Base-by-base conservation (phyloP, 2,797 vertebrate species). In the Tokudaia muenninki region DNA sequence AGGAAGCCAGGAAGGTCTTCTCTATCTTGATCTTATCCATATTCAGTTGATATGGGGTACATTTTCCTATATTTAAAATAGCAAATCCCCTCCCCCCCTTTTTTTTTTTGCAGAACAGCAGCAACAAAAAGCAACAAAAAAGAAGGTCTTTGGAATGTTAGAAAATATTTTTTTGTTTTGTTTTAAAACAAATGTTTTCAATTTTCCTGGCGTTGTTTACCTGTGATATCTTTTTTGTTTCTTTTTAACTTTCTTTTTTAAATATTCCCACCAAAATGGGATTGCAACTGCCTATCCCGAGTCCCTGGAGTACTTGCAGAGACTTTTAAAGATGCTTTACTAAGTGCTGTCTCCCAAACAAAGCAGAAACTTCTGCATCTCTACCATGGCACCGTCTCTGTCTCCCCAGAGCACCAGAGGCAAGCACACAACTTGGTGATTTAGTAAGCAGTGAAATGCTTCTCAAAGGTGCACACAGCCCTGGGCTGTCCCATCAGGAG, bases 221-320 rank as follows among this genome's bases (percentile, higher is more conserved):
- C 80, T 16, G 24, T 50, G 22, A 77, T 31, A 1, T 41, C 44
- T 70, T 22, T 31, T 77, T 34, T 34, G 61, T 67, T 86, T 50
- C 17, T 47, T 44, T 83, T 83, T 84, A 55, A 65, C 41, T 44
- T 50, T 34, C 19, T 63, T 84, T 65, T 17, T 24, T n/a, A 13
- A 65, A 87, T 92, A 29, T 94, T 78, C 52, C 24, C 72, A 91
- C 44, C 13, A 92, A 95, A 74, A 72, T 79, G 50, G 22, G 80
- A 92, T 57, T 44, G 31, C 24, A 80, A 19, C 57, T 87, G 57
- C 44, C 57, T 50, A 3, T 50, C 75, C 70, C 80, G 50, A 59
- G 50, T 47, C 90, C 31, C 44, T 41, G 19, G 34, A 41, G 10
- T 41, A 75, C 24, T 37, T 63, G 24, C 16, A 26, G 70, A 4